These are phyloP conservation scores for Cheirogaleus medius DNA, from an alignment of 2,113 vertebrate genomes.

Conservation along the genomic window DNA sequence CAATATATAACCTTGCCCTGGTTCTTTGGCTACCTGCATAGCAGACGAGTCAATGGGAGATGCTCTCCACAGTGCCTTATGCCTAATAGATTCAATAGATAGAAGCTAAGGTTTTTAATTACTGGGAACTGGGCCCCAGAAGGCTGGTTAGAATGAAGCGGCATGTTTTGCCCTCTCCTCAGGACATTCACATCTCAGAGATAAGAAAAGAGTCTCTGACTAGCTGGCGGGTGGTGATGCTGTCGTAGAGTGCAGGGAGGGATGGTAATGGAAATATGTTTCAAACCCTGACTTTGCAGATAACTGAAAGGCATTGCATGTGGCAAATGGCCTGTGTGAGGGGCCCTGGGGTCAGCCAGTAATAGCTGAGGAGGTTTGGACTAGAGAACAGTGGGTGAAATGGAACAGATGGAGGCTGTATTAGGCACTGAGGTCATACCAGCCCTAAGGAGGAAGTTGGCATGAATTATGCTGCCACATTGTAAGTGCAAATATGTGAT, in stretches of 20 bases:
- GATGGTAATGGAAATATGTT: background rate
- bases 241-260: background rate
- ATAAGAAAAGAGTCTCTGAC: background rate
- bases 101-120: conserved; percentile 24
- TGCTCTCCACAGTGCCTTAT: background rate
- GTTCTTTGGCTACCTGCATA: conserved; percentile 41
- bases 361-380: background rate
- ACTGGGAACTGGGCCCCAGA: background rate
- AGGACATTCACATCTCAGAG: background rate
- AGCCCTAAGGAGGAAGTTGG: conserved; percentile 41
- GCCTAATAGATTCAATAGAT: conserved; percentile 22
- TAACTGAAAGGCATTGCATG: background rate
- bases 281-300: background rate
- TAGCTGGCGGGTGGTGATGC: background rate
- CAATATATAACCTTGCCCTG: conserved; percentile 38
- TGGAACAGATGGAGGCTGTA: conserved; percentile 32
- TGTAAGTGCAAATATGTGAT: conserved; percentile 47
- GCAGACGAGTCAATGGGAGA: conserved; percentile 42
- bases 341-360: background rate
- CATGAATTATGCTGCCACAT: background rate
- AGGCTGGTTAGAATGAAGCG: background rate
- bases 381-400: background rate
- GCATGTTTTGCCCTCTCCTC: background rate
- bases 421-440: background rate
- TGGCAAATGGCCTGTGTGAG: background rate